Evolutionary conservation across 1,140 invertebrate genomes (phyloP), one percentile per base, ranked within the genome.

Genomic region (Pseudomyrmex flavicornis): DNA sequence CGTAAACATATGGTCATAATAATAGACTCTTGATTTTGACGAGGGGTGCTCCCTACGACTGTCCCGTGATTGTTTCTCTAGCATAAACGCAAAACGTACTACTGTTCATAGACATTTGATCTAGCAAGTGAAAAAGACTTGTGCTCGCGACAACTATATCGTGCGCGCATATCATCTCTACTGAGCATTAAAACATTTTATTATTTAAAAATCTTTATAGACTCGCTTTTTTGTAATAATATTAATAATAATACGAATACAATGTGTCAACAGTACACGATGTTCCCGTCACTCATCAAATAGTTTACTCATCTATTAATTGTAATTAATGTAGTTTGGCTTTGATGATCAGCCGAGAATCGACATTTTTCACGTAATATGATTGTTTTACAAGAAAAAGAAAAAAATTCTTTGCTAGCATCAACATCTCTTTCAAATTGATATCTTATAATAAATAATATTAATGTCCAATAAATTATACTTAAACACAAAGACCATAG

Each of bases 11-110:
- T 94, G 93, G 91, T 91, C 90, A 87, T 94, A 94, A 94, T 93
- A 90, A 94, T 91, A 93, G 92, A 90, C 92, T 93, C 93, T 94
- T 94, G 93, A 94, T 94, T 94, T 94, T 92, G 90, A 92, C 86
- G 88, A 93, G 92, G 92, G 92, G 48, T 56, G 89, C 88, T 86
- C 90, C 83, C 90, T 89, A 85, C 83, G 83, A 92, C 89, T 86
- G 68, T 83, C 80, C 91, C 91, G 92, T 92, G 93, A 94, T 94
- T 94, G 91, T 89, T 86, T 89, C 75, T 75, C 72, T 65, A 69
- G 22, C 54, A 70, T 84, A 87, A 87, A 88, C 85, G 85, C 7
- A 54, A 86, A 87, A 73, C 54, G 76, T 59, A 62, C 20, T 62
- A 62, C 52, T 26, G 44, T n/a, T 54, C 83, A 13, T 84, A 79